phyloP scores from a whole-genome alignment of 2,797 vertebrate species.

The Esox lucius region DNA sequence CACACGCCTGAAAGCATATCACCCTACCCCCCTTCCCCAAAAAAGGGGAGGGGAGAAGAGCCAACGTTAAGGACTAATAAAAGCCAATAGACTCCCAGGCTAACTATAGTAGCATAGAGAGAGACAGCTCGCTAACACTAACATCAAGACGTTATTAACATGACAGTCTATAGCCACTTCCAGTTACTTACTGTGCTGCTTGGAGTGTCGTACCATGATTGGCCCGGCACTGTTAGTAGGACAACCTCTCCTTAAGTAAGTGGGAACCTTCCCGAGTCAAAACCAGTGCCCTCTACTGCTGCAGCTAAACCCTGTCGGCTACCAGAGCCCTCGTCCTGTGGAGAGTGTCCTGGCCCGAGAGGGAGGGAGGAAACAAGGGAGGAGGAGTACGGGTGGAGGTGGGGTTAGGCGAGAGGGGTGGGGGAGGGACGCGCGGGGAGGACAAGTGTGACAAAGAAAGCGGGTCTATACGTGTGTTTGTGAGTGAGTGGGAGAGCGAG shows the following conservation, averaged over 20 bases:
- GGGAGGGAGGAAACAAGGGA: constrained; percentile 36
- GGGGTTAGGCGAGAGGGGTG: background rate
- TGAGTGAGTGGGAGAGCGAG: background rate
- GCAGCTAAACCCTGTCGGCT: constrained; percentile 50
- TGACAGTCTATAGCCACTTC: background rate
- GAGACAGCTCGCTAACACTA: constrained; percentile 51
- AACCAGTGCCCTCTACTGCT: constrained; percentile 29
- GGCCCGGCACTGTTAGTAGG: background rate
- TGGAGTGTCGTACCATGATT: constrained; percentile 15
- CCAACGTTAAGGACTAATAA: constrained; percentile 15
- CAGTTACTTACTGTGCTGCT: constrained; percentile 49
- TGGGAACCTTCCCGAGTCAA: constrained; percentile 25
- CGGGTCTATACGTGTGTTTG: background rate
- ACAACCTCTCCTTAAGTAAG: constrained; percentile 10
- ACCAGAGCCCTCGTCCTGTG: constrained; percentile 36
- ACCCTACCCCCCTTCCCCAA: background rate
- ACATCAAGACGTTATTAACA: constrained; percentile 7
- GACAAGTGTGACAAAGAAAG: background rate
- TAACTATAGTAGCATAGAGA: constrained; percentile 11
- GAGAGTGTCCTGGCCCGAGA: constrained; percentile 34
- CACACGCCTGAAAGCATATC: background rate
- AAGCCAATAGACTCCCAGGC: constrained; percentile 7
- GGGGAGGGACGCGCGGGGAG: constrained; percentile 11
- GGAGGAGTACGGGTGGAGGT: background rate
- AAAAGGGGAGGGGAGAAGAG: constrained; percentile 1